Percentiles rank a stretch among this genome's conserved stretches.
These are phyloP conservation scores for Alouatta palliata DNA, from an alignment of 2,113 vertebrate species.

Conservation along the genomic window DNA sequence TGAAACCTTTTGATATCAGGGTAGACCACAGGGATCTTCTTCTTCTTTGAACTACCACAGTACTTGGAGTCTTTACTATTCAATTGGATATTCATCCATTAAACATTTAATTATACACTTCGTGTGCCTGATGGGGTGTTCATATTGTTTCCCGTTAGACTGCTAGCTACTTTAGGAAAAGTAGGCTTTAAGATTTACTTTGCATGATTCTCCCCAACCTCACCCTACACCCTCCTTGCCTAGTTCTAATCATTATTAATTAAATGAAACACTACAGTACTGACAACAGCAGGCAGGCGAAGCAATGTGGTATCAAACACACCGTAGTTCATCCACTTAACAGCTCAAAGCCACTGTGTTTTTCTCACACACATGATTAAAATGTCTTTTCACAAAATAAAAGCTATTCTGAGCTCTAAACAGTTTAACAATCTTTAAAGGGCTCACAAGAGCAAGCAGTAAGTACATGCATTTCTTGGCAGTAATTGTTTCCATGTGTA, in stretches of 20 bases:
- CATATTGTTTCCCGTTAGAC: neutral
- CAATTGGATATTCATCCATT: neutral
- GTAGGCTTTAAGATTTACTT: neutral
- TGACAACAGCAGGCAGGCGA: neutral
- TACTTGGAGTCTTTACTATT: neutral
- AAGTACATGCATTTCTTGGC: neutral
- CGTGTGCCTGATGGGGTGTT: neutral
- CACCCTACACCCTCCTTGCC: neutral
- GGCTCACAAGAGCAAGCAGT: neutral
- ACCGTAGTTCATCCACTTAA: neutral
- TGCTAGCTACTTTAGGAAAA: neutral
- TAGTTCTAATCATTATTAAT: neutral
- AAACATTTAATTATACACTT: slow-evolving; percentile 15
- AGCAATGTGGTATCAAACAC: neutral
- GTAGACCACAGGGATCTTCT: neutral
- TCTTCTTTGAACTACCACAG: neutral
- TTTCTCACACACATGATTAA: neutral
- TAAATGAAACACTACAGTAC: slow-evolving; percentile 29
- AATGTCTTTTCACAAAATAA: slow-evolving; percentile 50
- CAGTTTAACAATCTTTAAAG: slow-evolving; percentile 9
- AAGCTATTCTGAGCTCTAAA: neutral
- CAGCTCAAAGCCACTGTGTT: neutral
- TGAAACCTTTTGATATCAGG: neutral
- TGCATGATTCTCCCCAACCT: neutral
- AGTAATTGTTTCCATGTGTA: neutral